phyloP scores from a whole-genome alignment of 2,888 invertebrate genomes.

The Hemicrepidius hirtus region DNA sequence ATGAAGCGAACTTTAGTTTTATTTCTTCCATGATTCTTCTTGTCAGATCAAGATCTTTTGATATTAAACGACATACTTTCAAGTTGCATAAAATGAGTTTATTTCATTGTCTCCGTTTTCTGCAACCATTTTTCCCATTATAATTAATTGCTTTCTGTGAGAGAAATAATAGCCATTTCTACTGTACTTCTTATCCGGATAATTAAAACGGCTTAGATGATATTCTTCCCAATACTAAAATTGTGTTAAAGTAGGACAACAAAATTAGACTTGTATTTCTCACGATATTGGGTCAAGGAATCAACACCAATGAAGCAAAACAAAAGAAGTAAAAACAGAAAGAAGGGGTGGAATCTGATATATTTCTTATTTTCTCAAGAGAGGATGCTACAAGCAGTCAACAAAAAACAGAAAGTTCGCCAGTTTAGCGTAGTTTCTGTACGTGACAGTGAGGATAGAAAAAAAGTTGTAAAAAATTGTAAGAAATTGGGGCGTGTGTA shows the following conservation, averaged over 20 bases:
- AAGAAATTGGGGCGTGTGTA: neutral
- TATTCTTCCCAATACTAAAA: too few species aligned
- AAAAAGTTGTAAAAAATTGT: constrained; percentile 18
- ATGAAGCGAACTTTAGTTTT: neutral
- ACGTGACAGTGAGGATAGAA: constrained; percentile 13
- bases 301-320: neutral
- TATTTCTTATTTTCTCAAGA: constrained; percentile 25
- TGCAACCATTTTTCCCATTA: too few species aligned
- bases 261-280: neutral
- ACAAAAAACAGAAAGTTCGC: constrained; percentile 21
- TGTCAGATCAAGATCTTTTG: neutral
- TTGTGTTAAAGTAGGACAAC: too few species aligned
- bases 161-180: too few species aligned
- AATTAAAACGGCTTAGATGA: too few species aligned
- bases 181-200: too few species aligned
- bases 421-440: constrained; percentile 22
- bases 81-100: too few species aligned
- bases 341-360: neutral
- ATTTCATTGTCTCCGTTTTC: too few species aligned
- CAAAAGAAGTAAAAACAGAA: constrained; percentile 1
- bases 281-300: neutral
- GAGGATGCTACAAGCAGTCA: constrained; percentile 27
- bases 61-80: too few species aligned
- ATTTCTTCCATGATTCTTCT: neutral
- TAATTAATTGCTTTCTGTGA: too few species aligned